Evolutionary conservation across 2,113 vertebrate species (phyloP), one percentile per base, ranked within the genome.

Genomic region (Hemicordylus capensis): DNA sequence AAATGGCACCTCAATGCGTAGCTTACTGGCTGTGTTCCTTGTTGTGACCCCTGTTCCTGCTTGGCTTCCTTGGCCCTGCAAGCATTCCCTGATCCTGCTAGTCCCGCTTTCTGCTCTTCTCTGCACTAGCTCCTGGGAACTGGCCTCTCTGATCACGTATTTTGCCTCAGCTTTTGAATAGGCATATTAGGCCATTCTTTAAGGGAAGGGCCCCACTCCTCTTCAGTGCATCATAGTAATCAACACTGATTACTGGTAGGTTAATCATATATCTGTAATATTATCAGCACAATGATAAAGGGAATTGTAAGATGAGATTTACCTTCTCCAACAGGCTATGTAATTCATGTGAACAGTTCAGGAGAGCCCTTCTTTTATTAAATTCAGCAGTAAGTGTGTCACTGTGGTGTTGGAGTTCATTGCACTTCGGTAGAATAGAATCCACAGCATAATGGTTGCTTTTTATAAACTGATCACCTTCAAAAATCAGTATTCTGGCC

Each of bases 381-480:
- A 96, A 88, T 26, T 94, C 94, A 1, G 89, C 54, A 44, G 89
- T 80, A 15, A 98, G 89, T 28, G 92, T 93, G 87, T 97, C 96
- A 37, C 95, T 96, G 77, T 97, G 90, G 48, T 94, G 80, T 88
- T 95, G 95, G 77, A 99, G 97, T 93, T 99, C 98, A 11, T 89
- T 96, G 93, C 98, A 98, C 95, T 99, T 99, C 88, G 98, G 98
- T 85, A 96, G 95, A 90, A 99, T 98, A 79, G 98, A 99, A 94
- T 99, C 98, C 90, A 98, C 96, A 0, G 98, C 98, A 1, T 99
- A 99, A 94, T 99, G 98, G 34, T 97, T 97, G 89, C 93, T 96
- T 89, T 97, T 91, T 39, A 99, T 98, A 76, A 99, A 97, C 63
- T 89, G 88, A 61, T 98, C 97, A 0, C 97, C 97, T 26, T 98